phyloP scores from a whole-genome alignment of 2,113 vertebrate species.

The Mobula birostris region DNA sequence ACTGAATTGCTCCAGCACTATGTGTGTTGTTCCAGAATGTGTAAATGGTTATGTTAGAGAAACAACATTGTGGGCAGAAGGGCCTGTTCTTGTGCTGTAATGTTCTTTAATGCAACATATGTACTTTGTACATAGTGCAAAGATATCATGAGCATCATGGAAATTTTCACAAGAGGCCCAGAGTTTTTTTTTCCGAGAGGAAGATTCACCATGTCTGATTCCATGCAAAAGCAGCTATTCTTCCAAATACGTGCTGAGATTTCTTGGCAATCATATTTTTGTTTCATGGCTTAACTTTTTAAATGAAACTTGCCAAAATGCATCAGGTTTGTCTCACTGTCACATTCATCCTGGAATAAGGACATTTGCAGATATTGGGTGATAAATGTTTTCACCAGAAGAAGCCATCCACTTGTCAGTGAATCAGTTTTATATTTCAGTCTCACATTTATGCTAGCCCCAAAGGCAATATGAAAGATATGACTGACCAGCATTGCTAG shows the following conservation, averaged over 20 bases:
- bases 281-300: background rate
- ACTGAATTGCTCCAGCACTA: too few relatives aligned
- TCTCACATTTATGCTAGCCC: background rate
- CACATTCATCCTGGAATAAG: background rate
- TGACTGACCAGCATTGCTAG: background rate
- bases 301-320: background rate
- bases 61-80: background rate
- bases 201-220: background rate
- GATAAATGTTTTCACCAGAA: conserved; percentile 1
- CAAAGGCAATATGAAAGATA: background rate
- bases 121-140: background rate
- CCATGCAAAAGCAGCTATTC: background rate
- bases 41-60: background rate
- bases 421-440: conserved; percentile 11
- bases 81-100: too few relatives aligned
- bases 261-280: background rate
- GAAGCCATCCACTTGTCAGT: background rate
- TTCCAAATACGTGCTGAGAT: background rate
- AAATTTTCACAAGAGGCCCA: background rate
- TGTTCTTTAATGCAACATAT: background rate
- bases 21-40: background rate
- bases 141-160: background rate
- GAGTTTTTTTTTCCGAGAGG: background rate
- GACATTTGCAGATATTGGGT: background rate
- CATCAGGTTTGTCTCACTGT: background rate